Evolutionary conservation across 2,888 invertebrate species (phyloP), one percentile per base, ranked within the genome.

Genomic region (Chirona hameri): DNA sequence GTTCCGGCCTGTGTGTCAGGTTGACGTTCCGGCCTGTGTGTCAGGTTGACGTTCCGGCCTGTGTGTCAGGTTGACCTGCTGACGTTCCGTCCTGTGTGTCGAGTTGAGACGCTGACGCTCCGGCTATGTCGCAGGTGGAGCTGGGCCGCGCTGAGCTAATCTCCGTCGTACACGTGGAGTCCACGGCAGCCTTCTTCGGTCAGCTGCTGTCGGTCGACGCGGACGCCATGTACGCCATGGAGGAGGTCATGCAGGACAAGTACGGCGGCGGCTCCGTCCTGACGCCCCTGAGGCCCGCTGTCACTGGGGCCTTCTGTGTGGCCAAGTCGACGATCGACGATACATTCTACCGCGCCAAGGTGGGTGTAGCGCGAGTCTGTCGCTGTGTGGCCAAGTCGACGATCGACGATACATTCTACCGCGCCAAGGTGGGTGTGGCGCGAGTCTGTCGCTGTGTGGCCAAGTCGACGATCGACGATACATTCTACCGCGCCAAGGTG

Each of bases 161-260:
- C 5, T 2, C 29, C 46, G 76, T 76, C 39, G 39, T 24, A 9
- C 21, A 46, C 76, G 76, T 24, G 14, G 76, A 39, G 46, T 39
- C 76, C 7, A 9, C 76, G 46, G 39, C 76, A 1, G 15, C 7
- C 24, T 76, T 39, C 24, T 76, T 76, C 76, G 39, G 76, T 24
- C 76, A 76, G 46, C 76, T 76, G 76, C 9, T 76, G 9, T 9
- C 39, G 9, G 24, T 39, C 31, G 76, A 76, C 46, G 29, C 29
- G 12, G 76, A 46, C 39, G 76, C 76, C 76, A 76, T 39, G 76
- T 76, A 10, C 76, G 76, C 39, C 76, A 76, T 76, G 76, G 76
- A 76, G 76, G 46, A 24, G 24, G 46, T 24, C 27, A 76, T 76
- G 46, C 76, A 76, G 76, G 31, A 0, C 21, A 7, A 10, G 24